Evolutionary conservation across 2,888 invertebrate genomes (phyloP).

Genomic region (Osmoderma eremita): DNA sequence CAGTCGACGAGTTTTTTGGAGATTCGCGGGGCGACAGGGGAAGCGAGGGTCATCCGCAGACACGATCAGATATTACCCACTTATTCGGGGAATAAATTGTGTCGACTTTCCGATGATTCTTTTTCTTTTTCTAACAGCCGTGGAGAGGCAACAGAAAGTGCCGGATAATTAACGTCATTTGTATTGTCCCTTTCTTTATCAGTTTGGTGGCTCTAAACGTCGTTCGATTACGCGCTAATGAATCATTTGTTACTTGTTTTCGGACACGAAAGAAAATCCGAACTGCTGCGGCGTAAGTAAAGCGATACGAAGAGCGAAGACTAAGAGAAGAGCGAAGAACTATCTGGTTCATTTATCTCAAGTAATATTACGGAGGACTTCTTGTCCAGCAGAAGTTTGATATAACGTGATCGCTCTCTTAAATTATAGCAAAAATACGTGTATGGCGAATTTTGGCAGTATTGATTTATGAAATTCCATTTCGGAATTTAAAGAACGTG

Average conservation of each 20-base stretch:
- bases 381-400: constrained; percentile 1
- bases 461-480: neutral
- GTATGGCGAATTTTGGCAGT: neutral
- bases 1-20: constrained; percentile 34
- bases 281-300: constrained; percentile 12
- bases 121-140: constrained; percentile 33
- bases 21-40: constrained; percentile 19
- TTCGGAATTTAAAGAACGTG: neutral
- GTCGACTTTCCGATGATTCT: constrained; percentile 49
- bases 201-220: constrained; percentile 48
- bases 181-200: constrained; percentile 53
- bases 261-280: constrained; percentile 17
- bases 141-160: constrained; percentile 37
- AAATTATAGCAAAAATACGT: constrained; percentile 3
- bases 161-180: constrained; percentile 54
- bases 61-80: constrained; percentile 53
- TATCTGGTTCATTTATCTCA: constrained; percentile 16
- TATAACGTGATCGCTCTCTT: constrained; percentile 13
- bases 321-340: constrained; percentile 11
- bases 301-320: neutral
- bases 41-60: constrained; percentile 42
- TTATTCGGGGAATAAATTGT: constrained; percentile 56
- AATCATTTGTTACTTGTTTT: constrained; percentile 37
- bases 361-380: constrained; percentile 9
- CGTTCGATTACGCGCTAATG: constrained; percentile 42